Conservation (phyloP, 2,888 invertebrate species). For the Cephus nigrinus region DNA sequence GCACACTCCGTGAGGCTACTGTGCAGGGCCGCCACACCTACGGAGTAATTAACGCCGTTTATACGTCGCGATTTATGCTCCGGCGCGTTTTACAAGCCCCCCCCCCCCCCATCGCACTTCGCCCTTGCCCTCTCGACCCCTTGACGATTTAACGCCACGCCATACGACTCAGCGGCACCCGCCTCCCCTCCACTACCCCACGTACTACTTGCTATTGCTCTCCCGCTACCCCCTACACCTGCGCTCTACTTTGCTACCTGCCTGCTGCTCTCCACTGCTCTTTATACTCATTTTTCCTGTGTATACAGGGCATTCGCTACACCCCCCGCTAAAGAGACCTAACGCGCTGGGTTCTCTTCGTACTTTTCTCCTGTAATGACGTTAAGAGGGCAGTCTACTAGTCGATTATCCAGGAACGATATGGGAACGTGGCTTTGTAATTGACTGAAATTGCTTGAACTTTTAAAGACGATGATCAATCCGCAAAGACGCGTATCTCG, state of each 20-base stretch:
- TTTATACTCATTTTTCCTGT: neutral
- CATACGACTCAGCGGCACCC: neutral
- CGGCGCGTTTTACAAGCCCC: conserved; percentile 39
- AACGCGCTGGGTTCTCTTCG: neutral
- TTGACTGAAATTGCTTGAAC: neutral
- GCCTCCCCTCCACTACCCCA: too few species aligned
- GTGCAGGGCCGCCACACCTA: conserved; percentile 32
- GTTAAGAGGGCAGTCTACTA: neutral
- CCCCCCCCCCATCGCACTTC: neutral
- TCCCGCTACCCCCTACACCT: neutral
- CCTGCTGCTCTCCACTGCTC: neutral
- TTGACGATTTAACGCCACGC: neutral
- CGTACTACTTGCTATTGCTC: too few species aligned
- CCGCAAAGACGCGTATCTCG: neutral
- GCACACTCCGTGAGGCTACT: neutral
- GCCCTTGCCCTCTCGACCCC: neutral
- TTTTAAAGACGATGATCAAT: neutral
- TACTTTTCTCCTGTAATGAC: neutral
- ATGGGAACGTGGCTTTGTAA: neutral
- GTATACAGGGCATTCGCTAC: neutral
- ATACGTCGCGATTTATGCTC: conserved; percentile 48
- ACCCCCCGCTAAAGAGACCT: neutral
- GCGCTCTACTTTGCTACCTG: neutral
- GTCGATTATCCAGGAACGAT: neutral
- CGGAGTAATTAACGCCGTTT: conserved; percentile 50